Evolutionary conservation across 2,888 invertebrate genomes (phyloP), one percentile per base, ranked within the genome.

Genomic region (Heliconius hortense): DNA sequence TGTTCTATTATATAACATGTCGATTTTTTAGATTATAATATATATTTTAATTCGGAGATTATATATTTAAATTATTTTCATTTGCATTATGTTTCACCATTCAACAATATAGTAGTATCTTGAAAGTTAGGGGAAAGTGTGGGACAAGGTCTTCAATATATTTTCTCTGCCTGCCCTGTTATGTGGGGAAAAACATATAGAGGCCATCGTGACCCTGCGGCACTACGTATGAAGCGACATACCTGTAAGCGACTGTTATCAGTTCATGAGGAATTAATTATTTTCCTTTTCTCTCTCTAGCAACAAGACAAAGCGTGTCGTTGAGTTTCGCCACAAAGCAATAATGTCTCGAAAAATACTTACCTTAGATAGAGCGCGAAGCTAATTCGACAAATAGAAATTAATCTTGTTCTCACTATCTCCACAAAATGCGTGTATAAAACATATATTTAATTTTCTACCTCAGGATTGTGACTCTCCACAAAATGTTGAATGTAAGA

Each of bases 381-480:
- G 5, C 21, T 53, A 53, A 21, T 7, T 21, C 7, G 0, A 21
- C 53, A 53, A 53, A 53, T 53, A 21, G 53, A 53, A 53, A 21
- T 21, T 53, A 53, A 53, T 53, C 18, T 21, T 2, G 5, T 53
- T 7, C 21, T 53, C 21, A 21, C 18, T 21, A 15, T 21, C 21
- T 53, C 2, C 21, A 53, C 21, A 53, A 21, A 53, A 53, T 56
- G n/a, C 24, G 1, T 13, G 4, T 59, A n/a, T 24, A 11, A 26
- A 13, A 26, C 4, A 11, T 59, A 59, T 24, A 26, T 59, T 24
- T 26, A 39, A n/a, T 0, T 39, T 13, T 1, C 24, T 35, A 15
- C 64, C 77, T 10, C 77, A 84, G 84, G 76, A 80, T 39, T 85
- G 84, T 66, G 84, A 84, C 72, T 81, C 79, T 76, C 83, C 83